Base-by-base conservation (phyloP, 2,888 invertebrate genomes). In the Deroplatys truncata region DNA sequence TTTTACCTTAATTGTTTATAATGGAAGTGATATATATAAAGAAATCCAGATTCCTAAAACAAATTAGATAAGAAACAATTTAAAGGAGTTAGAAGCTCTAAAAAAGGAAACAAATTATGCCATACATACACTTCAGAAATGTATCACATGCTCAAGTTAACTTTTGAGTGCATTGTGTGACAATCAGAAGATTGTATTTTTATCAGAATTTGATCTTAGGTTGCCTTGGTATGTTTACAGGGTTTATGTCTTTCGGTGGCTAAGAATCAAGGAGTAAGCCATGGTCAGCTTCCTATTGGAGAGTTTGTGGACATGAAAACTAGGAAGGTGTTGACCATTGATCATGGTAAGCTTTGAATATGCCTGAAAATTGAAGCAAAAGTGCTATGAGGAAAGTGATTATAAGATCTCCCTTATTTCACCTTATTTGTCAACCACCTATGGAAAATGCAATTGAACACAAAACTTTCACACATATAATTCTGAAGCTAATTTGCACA, bases 251-350 rank as follows among this genome's bases (percentile, higher is more conserved):
- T 97, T 93, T 95, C 96, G 91, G 95, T 97, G 92, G 99, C 99
- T 4, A 92, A 95, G 83, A 96, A 97, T 92, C 96, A 97, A 92
- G 97, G 96, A 5, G 94, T 99, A 56, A 93, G 94, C 90, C 98
- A 98, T 93, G 98, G 96, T 0, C 96, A 97, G 92, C 94, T 99
- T 85, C 99, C 99, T 0, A 95, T 99, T 91, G 96, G 96, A 91
- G 97, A 98, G 93, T 97, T 97, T 94, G 95, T 99, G 85, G 96
- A 97, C 92, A 97, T 99, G 97, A 98, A 98, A 93, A 97, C 98
- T 10, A 95, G 99, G 92, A 97, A 98, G 94, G 99, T 99, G 88
- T 95, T 99, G 90, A 98, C 99, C 84, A 97, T 99, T 91, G 98
- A 98, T 94, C 99, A 99, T 95, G 99, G 97, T 97, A 94, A 93